Evolutionary conservation across 2,888 invertebrate species (phyloP).

Genomic region (Caenorhabditis sp.): DNA sequence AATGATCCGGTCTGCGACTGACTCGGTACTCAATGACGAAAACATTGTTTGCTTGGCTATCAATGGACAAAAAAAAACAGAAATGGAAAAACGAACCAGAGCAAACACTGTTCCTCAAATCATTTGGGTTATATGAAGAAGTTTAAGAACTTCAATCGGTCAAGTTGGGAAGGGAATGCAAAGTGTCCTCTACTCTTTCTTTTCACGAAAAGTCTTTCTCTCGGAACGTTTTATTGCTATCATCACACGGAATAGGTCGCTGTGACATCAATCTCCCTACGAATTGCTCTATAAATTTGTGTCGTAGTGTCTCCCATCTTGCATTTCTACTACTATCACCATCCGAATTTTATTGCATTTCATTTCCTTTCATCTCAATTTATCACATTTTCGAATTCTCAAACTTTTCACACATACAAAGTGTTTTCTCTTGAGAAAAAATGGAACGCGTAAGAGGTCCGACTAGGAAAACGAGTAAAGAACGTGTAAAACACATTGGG

Average conservation of each 20-base stretch:
- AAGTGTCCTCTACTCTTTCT: conserved; percentile 24
- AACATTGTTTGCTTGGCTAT: conserved; percentile 47
- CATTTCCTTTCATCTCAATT: background rate
- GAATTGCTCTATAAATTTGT: conserved; percentile 56
- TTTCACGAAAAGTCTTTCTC: background rate
- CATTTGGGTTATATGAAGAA: background rate
- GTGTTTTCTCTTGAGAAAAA: background rate
- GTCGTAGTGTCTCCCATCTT: conserved; percentile 9
- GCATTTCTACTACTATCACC: background rate
- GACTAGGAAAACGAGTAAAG: background rate
- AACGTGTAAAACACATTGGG: background rate
- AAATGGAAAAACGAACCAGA: conserved; percentile 28
- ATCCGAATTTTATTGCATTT: conserved; percentile 3
- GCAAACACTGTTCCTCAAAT: conserved; percentile 30
- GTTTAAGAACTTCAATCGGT: background rate
- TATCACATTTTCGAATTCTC: background rate
- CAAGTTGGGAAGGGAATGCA: conserved; percentile 19
- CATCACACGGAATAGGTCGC: conserved; percentile 52
- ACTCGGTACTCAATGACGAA: conserved; percentile 21
- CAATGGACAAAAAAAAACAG: conserved; percentile 15
- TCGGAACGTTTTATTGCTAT: conserved; percentile 61
- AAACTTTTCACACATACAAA: background rate
- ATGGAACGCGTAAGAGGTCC: background rate
- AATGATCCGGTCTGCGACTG: conserved; percentile 27
- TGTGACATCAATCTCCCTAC: conserved; percentile 43